Conservation (phyloP, 2,888 invertebrate species). For the Busseola fusca region DNA sequence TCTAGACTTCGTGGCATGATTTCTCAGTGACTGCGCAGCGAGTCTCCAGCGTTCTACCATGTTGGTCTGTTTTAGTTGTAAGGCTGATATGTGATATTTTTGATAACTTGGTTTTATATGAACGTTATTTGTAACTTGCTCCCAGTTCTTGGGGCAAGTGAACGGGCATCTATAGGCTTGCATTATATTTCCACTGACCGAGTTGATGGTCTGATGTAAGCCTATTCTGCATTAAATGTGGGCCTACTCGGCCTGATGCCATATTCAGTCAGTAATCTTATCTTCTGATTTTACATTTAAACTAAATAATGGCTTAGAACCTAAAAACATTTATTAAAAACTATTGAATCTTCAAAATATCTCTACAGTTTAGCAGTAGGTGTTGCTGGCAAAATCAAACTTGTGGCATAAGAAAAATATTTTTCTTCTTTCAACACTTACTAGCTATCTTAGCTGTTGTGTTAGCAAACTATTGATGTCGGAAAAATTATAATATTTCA, state of each 20-base stretch:
- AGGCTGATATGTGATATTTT: constrained; percentile 72
- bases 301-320: background rate
- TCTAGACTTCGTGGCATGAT: constrained; percentile 97
- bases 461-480: background rate
- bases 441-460: background rate
- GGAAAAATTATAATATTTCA: background rate
- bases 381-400: background rate
- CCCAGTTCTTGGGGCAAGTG: background rate
- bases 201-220: background rate
- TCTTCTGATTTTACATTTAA: background rate
- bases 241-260: constrained; percentile 57
- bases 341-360: background rate
- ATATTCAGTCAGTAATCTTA: constrained; percentile 10
- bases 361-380: background rate
- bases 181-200: background rate
- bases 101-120: constrained; percentile 61
- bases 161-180: constrained; percentile 36
- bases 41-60: constrained; percentile 20
- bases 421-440: too few relatives aligned
- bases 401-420: background rate
- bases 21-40: constrained; percentile 47
- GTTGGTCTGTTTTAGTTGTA: constrained; percentile 57
- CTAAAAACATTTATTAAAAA: too few relatives aligned
- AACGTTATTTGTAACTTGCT: constrained; percentile 30
- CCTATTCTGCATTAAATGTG: constrained; percentile 16